Evolutionary conservation across 2,797 vertebrate species (phyloP).

Genomic region (Tamandua tetradactyla): DNA sequence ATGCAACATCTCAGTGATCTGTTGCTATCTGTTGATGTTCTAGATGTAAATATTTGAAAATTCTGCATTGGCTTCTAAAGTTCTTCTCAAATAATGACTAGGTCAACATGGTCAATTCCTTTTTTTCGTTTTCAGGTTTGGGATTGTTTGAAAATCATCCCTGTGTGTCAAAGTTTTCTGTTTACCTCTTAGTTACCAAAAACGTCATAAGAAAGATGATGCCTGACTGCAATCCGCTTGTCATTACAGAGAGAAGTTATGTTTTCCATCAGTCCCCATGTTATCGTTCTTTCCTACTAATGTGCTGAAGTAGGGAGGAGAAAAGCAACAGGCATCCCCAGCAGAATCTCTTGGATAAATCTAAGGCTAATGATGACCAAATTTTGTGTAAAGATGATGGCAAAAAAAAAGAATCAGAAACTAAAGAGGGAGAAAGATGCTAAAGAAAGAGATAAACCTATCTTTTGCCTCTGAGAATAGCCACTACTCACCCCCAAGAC

Average conservation of each 20-base stretch:
- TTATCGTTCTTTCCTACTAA: not conserved
- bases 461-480: not conserved
- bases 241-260: not conserved
- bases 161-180: not conserved
- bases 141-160: not conserved
- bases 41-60: conserved; percentile 61
- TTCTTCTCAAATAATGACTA: not conserved
- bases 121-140: not conserved
- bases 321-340: not conserved
- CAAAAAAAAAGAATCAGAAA: not conserved
- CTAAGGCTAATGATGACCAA: not conserved
- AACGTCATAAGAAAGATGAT: not conserved
- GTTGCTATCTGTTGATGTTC: conserved; percentile 63
- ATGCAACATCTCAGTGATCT: conserved; percentile 44
- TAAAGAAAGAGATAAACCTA: not conserved
- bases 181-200: not conserved
- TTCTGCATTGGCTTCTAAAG: conserved; percentile 65
- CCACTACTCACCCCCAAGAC: not conserved
- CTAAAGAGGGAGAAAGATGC: not conserved
- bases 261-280: not conserved
- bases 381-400: not conserved
- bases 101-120: not conserved
- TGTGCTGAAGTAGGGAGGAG: not conserved
- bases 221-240: not conserved
- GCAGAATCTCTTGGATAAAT: not conserved